Percentiles rank a stretch among this genome's conserved stretches.
These are phyloP conservation scores for Catostomus latipinnis DNA, from an alignment of 2,797 vertebrate genomes.

Conservation along the genomic window DNA sequence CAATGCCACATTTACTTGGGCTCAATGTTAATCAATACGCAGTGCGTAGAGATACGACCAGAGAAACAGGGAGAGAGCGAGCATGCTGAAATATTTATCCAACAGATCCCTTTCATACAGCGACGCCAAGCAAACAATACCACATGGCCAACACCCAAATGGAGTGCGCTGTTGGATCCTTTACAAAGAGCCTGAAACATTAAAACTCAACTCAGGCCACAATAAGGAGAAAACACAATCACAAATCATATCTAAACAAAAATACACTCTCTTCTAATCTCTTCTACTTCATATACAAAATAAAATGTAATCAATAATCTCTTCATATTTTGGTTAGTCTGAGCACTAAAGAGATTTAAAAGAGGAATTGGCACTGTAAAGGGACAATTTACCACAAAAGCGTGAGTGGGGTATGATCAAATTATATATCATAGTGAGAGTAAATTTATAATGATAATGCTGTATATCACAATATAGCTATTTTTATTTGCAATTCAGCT, in stretches of 20 bases:
- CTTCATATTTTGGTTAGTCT: neutral
- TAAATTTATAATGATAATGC: neutral
- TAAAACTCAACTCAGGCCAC: slow-evolving; percentile 3
- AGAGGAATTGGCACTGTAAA: neutral
- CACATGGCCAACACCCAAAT: slow-evolving; percentile 49
- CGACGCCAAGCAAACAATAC: slow-evolving; percentile 37
- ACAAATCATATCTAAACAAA: slow-evolving; percentile 20
- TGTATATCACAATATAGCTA: neutral
- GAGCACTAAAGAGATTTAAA: neutral
- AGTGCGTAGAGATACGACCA: slow-evolving; percentile 54
- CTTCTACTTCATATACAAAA: slow-evolving; percentile 4
- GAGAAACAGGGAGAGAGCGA: slow-evolving; percentile 41
- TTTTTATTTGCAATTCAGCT: neutral
- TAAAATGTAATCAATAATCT: neutral
- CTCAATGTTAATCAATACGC: slow-evolving; percentile 63
- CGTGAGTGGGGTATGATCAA: neutral
- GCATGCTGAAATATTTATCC: slow-evolving; percentile 55
- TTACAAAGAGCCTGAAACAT: slow-evolving; percentile 20
- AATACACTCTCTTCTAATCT: neutral
- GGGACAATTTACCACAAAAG: neutral
- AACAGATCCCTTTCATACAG: slow-evolving; percentile 54
- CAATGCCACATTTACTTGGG: slow-evolving; percentile 62
- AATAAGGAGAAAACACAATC: slow-evolving; percentile 6
- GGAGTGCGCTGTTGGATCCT: slow-evolving; percentile 4
- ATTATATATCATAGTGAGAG: neutral